Evolutionary conservation across 2,888 invertebrate species (phyloP), one percentile per base, ranked within the genome.

Genomic region (Opisthograptis luteolata): DNA sequence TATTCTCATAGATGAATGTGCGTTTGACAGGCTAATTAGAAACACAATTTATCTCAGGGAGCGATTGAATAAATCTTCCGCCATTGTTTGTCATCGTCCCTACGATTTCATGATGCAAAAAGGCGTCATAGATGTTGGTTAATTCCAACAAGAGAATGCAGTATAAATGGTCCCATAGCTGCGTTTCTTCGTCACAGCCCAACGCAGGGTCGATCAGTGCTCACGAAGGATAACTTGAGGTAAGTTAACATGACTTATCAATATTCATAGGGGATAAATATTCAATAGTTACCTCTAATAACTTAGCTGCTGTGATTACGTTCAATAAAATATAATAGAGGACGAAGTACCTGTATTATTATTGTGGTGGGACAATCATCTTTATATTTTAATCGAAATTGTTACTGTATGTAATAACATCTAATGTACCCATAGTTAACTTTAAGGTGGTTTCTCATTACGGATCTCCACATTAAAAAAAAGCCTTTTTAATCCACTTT

Each of bases 101-200:
- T 60, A 53, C 34, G 22, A 31, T 41, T 66, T 60, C 60, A 66
- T 64, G 66, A 62, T 66, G 57, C 58, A 62, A 44, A 40, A 39
- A 44, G 67, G 67, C 78, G 79, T 80, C 79, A 81, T 73, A 76
- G 75, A 67, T 62, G 66, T 64, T 70, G 62, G 70, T 68, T 64
- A 62, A 67, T 70, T 62, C 62, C 61, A 68, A 34, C 41, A 52
- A 61, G 68, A 65, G 70, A 66, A 62, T 71, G 70, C 63, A 75
- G 76, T 86, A 87, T 87, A 87, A 81, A 87, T 81, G 56, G 70
- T 69, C 72, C 73, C 61, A 62, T 67, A 59, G 58, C 52, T 37
- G 47, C 51, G 50, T 49, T 51, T 45, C 50, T 50, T 57, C 34
- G 68, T 62, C 84, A 84, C 59, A 76, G 66, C 66, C 70, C 62